phyloP scores from a whole-genome alignment of 2,113 vertebrate genomes.

The Alligator mississippiensis region DNA sequence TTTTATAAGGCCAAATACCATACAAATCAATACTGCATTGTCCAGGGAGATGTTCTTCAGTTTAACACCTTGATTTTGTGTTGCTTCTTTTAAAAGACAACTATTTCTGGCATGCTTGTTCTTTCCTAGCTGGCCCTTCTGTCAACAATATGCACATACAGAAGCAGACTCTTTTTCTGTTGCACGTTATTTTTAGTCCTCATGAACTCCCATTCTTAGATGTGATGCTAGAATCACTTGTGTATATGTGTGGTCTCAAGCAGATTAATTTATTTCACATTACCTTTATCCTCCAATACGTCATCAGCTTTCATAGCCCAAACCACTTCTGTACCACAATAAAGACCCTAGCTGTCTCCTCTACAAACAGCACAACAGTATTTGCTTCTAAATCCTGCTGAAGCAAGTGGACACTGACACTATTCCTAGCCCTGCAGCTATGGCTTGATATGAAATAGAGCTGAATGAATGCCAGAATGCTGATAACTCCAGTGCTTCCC shows the following conservation, averaged over 20 bases:
- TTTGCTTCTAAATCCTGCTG: not conserved
- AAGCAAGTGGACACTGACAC: not conserved
- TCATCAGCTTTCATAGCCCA: not conserved
- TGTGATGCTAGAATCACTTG: not conserved
- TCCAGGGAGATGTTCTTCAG: not conserved
- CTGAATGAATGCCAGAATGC: accelerated
- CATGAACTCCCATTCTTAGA: not conserved
- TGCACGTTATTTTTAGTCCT: not conserved
- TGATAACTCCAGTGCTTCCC: not conserved
- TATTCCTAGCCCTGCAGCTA: not conserved
- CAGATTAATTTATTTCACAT: not conserved
- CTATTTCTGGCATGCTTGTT: not conserved
- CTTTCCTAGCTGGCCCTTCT: constrained; percentile 13
- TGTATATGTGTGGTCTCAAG: not conserved
- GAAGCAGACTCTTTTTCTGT: not conserved
- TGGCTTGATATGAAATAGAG: not conserved
- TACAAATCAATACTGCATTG: not conserved
- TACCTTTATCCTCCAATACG: not conserved
- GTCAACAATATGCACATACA: constrained; percentile 18
- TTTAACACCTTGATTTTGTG: constrained; percentile 28
- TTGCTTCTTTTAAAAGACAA: constrained; percentile 1
- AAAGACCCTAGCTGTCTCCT: not conserved
- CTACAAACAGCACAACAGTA: not conserved
- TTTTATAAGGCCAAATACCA: not conserved
- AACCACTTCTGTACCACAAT: not conserved